Evolutionary conservation across 2,797 vertebrate genomes (phyloP), one percentile per base, ranked within the genome.

Genomic region (Peromyscus aztecus): DNA sequence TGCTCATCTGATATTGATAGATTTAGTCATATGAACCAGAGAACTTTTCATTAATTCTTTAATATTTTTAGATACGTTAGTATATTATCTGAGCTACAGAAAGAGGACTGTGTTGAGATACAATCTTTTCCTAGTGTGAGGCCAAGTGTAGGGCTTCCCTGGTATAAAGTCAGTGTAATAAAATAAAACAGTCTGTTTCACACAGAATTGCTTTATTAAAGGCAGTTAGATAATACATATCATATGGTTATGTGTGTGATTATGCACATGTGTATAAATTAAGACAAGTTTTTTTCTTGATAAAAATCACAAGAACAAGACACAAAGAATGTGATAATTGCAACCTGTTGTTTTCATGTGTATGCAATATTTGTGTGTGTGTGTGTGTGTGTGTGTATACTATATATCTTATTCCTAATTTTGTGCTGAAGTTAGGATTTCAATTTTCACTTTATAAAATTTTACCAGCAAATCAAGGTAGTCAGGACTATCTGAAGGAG

Each of bases 401-500:
- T 43, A 46, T 49, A 16, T 19, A 40, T 61, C 17, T 77, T 77
- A 24, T 57, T 91, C 43, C 77, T 90, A 16, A 61, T 90, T 92
- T 52, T 37, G 12, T 31, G 17, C 16, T 67, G 4, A n/a, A 73
- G 27, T 77, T 89, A 90, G 61, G 49, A 77, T 77, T 81, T 93
- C 43, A 85, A 2, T 52, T 78, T 84, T 89, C 16, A 40, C 82
- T 63, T 43, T 65, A 6, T 86, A 80, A 86, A 75, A 57, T 59
- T 43, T 83, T 61, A 59, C 19, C 69, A 93, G 19, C 24, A 96
- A 86, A 75, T 92, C 81, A 93, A 82, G 34, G 23, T 85, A 21
- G 7, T 2, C 49, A 52, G 31, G 8, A 0, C 83, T 82, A 59
- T 24, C 21, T 43, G 34, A 89, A 73, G 34, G 78, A 90, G n/a